Base-by-base conservation (phyloP, 2,888 invertebrate genomes). In the Pecten maximus region DNA sequence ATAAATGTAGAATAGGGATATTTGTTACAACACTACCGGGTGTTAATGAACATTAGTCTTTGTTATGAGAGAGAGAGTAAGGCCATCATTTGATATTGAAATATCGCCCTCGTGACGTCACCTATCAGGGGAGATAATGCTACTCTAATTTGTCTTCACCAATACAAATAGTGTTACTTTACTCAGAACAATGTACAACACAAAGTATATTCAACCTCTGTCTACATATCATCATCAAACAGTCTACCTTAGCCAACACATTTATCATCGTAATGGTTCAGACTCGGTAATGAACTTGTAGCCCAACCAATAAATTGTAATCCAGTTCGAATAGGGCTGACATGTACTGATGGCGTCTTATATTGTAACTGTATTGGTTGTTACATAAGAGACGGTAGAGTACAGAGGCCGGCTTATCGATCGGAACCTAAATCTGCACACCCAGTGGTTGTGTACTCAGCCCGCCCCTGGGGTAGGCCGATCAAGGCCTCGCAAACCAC, bases 401-500 rank as follows among this genome's bases (percentile, higher is more conserved):
- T 74, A 74, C 74, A 35, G 74, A 74, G 74, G 35, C 74, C 8
- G 28, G 35, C 35, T 0, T 74, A 74, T 74, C 35, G 74, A 74
- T 74, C 35, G 10, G 1, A 74, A 74, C 28, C 74, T 23, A 10
- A 74, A 74, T 23, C 74, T 74, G 74, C 23, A 74, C 74, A 74
- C 74, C 74, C 74, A 74, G 74, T 3, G 23, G 35, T 12, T 0
- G 74, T 74, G 74, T 35, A 74, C 74, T 74, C 74, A 28, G 74
- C 74, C 74, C 8, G 74, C 74, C 74, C 74, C 35, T 60, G 60
- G 74, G 74, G 74, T 74, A 74, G 74, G 35, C 54, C 74, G 74
- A 28, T 8, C 74, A 35, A 23, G 74, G 28, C 74, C 28, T 74
- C 19, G 28, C 74, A 35, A 74, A 74, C 74, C 74, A 74, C 10